These are phyloP conservation scores for Eudemis profundana DNA, from an alignment of 2,888 invertebrate genomes.

Conservation along the genomic window DNA sequence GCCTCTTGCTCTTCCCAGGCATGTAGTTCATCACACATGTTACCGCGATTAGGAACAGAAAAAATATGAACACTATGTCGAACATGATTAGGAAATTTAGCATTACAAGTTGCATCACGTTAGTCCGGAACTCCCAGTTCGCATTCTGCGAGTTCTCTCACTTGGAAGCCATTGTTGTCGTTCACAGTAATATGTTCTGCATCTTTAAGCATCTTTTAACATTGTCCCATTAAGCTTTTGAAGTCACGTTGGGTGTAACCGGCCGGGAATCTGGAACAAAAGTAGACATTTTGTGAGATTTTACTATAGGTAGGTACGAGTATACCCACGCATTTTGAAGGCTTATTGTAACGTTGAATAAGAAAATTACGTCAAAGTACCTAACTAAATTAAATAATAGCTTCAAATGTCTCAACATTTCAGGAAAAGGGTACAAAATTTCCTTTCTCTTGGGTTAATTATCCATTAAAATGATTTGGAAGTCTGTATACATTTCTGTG, in stretches of 20 bases:
- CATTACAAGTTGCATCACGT: slow-evolving; percentile 93
- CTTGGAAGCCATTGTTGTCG: slow-evolving; percentile 19
- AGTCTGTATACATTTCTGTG: slow-evolving; percentile 22
- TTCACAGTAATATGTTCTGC: slow-evolving; percentile 24
- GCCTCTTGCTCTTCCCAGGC: slow-evolving; percentile 85
- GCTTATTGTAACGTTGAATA: not conserved
- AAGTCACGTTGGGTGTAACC: slow-evolving; percentile 8
- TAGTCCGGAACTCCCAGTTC: slow-evolving; percentile 61
- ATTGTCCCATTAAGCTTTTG: slow-evolving; percentile 33
- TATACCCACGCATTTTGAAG: not conserved
- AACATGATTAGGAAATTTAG: slow-evolving; percentile 95
- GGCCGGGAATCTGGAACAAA: slow-evolving; percentile 34
- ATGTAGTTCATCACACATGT: slow-evolving; percentile 93
- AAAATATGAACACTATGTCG: slow-evolving; percentile 94
- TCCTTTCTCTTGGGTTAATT: slow-evolving; percentile 24
- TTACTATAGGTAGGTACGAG: not conserved
- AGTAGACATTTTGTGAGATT: slow-evolving; percentile 12
- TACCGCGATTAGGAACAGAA: slow-evolving; percentile 93
- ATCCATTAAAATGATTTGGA: slow-evolving; percentile 41
- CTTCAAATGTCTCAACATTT: slow-evolving; percentile 33
- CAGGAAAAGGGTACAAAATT: slow-evolving; percentile 21
- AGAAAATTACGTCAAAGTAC: slow-evolving; percentile 37
- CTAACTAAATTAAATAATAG: slow-evolving; percentile 36
- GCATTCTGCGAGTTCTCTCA: slow-evolving; percentile 69
- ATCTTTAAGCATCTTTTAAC: slow-evolving; percentile 42